phyloP scores from a whole-genome alignment of 2,888 invertebrate species.

The Caenorhabditis imperialis region DNA sequence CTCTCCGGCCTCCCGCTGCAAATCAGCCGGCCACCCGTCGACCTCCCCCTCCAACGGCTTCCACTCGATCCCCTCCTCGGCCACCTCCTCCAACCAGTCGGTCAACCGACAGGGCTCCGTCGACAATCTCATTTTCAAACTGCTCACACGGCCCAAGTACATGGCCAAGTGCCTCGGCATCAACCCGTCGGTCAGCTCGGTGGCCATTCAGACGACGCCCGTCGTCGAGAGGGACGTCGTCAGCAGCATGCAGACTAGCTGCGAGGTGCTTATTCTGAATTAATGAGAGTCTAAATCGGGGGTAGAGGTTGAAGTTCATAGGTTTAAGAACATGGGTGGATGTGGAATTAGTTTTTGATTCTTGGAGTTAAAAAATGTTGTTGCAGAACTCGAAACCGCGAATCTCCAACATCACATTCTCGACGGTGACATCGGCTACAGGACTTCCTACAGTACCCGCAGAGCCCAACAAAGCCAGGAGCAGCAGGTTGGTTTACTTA shows the following conservation, averaged over 20 bases:
- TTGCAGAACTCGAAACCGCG: slow-evolving; percentile 76
- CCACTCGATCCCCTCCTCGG: slow-evolving; percentile 37
- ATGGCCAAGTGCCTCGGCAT: slow-evolving; percentile 44
- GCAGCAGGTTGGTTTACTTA: slow-evolving; percentile 54
- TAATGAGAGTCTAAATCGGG: too few relatives aligned
- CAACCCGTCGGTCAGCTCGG: slow-evolving; percentile 14
- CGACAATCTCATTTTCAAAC: slow-evolving; percentile 46
- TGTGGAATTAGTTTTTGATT: too few relatives aligned
- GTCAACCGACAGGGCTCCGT: slow-evolving; percentile 37
- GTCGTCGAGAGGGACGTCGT: slow-evolving; percentile 8
- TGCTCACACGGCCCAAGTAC: slow-evolving; percentile 33
- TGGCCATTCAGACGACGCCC: slow-evolving; percentile 48
- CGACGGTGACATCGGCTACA: slow-evolving; percentile 81
- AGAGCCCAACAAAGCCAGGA: slow-evolving; percentile 80
- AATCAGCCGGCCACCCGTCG: slow-evolving; percentile 8
- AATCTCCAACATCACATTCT: slow-evolving; percentile 79
- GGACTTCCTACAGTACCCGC: slow-evolving; percentile 83
- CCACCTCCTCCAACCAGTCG: slow-evolving; percentile 17
- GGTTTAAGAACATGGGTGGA: too few relatives aligned
- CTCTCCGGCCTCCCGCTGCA: slow-evolving; percentile 46
- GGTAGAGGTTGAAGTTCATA: too few relatives aligned
- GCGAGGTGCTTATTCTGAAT: slow-evolving; percentile 10
- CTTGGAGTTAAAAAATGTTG: not conserved
- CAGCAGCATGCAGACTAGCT: not conserved
- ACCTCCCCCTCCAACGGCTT: slow-evolving; percentile 24